Conservation (phyloP, 2,113 vertebrate species). For the Corynorhinus townsendii region DNA sequence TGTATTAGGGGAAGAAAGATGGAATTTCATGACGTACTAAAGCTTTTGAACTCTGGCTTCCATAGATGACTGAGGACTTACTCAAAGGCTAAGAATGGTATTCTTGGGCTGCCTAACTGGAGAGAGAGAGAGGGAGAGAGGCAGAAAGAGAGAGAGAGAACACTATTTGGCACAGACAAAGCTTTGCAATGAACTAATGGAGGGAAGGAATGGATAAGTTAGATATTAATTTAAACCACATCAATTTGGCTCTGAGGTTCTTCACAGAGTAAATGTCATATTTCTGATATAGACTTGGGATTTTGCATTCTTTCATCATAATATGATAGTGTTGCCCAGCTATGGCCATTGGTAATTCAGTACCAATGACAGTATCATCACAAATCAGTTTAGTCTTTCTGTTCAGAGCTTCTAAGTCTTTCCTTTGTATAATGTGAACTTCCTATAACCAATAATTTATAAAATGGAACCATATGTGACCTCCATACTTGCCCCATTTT, state of each 20-base stretch:
- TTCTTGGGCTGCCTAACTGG: neutral
- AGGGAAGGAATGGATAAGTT: slow-evolving; percentile 43
- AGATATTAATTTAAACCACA: slow-evolving; percentile 63
- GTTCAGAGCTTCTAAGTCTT: neutral
- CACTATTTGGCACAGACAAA: slow-evolving; percentile 7
- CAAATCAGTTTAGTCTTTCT: slow-evolving; percentile 39
- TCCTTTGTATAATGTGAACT: slow-evolving; percentile 43
- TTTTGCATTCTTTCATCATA: slow-evolving; percentile 60
- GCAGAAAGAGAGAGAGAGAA: neutral
- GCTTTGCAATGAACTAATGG: neutral
- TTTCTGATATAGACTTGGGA: slow-evolving; percentile 1
- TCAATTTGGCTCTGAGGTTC: slow-evolving; percentile 43
- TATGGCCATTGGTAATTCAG: slow-evolving; percentile 6
- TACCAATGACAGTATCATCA: slow-evolving; percentile 19
- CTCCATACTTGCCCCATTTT: neutral
- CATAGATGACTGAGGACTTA: neutral
- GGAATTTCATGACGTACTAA: slow-evolving; percentile 20
- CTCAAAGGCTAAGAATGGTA: slow-evolving; percentile 24
- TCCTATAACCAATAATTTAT: neutral
- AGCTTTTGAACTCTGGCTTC: slow-evolving; percentile 39
- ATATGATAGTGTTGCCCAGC: slow-evolving; percentile 31
- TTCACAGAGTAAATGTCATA: slow-evolving; percentile 1
- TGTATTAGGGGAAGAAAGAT: slow-evolving; percentile 33
- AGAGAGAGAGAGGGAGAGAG: neutral
- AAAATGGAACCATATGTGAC: neutral